A percentile compares a stretch with the other conserved stretches of the same genome.
Conservation (phyloP, 2,797 vertebrate species). For the Otolemur crassicaudatus region DNA sequence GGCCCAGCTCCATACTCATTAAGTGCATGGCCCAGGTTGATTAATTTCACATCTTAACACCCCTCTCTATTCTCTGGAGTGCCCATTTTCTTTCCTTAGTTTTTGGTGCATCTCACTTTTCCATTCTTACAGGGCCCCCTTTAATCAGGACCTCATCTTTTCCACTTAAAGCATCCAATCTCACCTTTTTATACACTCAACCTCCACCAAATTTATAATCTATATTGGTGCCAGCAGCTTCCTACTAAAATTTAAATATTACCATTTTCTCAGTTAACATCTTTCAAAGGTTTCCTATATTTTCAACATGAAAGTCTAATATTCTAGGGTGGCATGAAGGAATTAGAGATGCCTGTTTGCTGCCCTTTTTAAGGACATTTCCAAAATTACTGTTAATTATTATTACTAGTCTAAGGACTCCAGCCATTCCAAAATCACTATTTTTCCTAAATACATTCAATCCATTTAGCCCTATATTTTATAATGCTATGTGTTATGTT, state of each 20-base stretch:
- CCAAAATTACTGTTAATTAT: background rate
- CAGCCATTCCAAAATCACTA: background rate
- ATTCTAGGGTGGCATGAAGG: background rate
- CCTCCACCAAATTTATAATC: background rate
- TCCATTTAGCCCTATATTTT: background rate
- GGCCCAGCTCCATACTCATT: conserved; percentile 15
- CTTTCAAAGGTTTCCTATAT: background rate
- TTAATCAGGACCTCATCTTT: background rate
- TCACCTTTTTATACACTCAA: background rate
- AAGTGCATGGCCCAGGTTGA: conserved; percentile 1
- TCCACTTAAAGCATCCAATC: background rate
- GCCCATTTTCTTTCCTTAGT: conserved; percentile 21
- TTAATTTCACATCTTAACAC: conserved; percentile 10
- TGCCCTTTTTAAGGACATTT: background rate
- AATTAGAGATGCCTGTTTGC: background rate
- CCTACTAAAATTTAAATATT: background rate
- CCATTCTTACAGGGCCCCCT: background rate
- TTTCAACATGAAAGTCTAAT: background rate
- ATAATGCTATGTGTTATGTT: background rate
- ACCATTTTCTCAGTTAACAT: background rate
- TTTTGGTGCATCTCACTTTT: background rate
- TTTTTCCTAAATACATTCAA: background rate
- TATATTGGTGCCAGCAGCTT: background rate
- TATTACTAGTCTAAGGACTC: no score
- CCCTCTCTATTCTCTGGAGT: background rate